Base-by-base conservation (phyloP, 37 sponge, comb jelly and placozoan species). In the Hormiphora californensis region DNA sequence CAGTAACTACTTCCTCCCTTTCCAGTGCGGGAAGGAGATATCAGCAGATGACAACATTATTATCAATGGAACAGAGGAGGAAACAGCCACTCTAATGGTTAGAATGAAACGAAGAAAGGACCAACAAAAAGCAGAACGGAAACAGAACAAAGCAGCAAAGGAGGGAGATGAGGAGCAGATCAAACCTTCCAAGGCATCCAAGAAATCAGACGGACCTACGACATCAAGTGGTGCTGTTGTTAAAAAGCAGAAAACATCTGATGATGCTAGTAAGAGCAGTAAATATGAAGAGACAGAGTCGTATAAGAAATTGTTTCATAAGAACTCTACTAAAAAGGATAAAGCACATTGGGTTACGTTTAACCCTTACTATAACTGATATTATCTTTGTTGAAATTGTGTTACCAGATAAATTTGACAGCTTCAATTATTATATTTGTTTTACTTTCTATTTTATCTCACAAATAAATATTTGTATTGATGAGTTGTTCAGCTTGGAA, bases 41-140 rank as follows among this genome's bases (percentile, higher is more conserved):
- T 40, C 40, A 11, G 68, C 28, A 15, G 89, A 86, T 0, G 90
- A 93, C 30, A 86, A 91, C 28, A 54, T 91, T 39, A 55, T 89
- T 8, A 87, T 95, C 34, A 95, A 95, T 90, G 95, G 92, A 0
- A 63, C 86, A 49, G 91, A 91, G 40, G 92, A 91, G 0, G 93
- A 95, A 0, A 57, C 90, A 54, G 86, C 88, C 65, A 87, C 38
- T 11, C 88, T 87, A 69, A 88, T 68, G 19, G 92, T 86, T 21
- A 46, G 28, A 28, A 90, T 93, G 89, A 89, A 88, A 28, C 87
- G 91, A 28, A 69, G 78, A 25, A 88, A 88, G 85, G 55, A 88
- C 38, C 55, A 85, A 54, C 90, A 90, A 9, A 95, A 93, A 69
- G 17, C 54, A 38, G 51, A 86, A 12, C 91, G 91, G 89, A 73